A percentile compares a stretch with the other conserved stretches of the same genome.
Evolutionary conservation across 2,797 vertebrate species (phyloP).

Genomic region (Pangasius sanitwongsei): DNA sequence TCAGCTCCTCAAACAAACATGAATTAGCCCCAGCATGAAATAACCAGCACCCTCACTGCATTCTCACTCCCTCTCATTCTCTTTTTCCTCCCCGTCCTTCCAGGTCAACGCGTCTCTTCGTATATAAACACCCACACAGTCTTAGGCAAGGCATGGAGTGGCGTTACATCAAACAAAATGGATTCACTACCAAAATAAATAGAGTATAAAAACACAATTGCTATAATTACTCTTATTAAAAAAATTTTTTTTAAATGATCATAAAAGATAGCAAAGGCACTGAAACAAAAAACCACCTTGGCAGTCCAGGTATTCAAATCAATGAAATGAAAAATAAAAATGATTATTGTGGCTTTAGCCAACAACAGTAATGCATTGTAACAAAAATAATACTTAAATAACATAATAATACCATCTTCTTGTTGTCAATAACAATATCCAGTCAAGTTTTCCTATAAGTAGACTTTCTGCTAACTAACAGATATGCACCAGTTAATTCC

Average conservation of each 20-base stretch:
- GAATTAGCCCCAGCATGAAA: slow-evolving; percentile 47
- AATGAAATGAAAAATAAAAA: slow-evolving; percentile 77
- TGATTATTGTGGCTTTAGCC: slow-evolving; percentile 85
- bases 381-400: slow-evolving; percentile 95
- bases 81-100: slow-evolving; percentile 37
- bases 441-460: slow-evolving; percentile 97
- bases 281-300: slow-evolving; percentile 83
- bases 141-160: slow-evolving; percentile 64
- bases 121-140: slow-evolving; percentile 56
- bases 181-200: slow-evolving; percentile 99
- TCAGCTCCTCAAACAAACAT: slow-evolving; percentile 36
- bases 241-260: slow-evolving; percentile 45
- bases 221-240: slow-evolving; percentile 72
- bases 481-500: slow-evolving; percentile 88
- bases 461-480: slow-evolving; percentile 88
- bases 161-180: slow-evolving; percentile 88
- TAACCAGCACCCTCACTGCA: slow-evolving; percentile 11
- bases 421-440: slow-evolving; percentile 91
- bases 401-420: slow-evolving; percentile 82
- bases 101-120: slow-evolving; percentile 42
- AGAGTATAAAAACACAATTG: slow-evolving; percentile 78
- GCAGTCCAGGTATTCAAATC: slow-evolving; percentile 85
- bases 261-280: slow-evolving; percentile 83
- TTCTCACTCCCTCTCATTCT: slow-evolving; percentile 12
- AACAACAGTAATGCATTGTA: slow-evolving; percentile 81